These are phyloP conservation scores for Cariama cristata DNA, from an alignment of 2,113 vertebrate genomes.

Conservation along the genomic window DNA sequence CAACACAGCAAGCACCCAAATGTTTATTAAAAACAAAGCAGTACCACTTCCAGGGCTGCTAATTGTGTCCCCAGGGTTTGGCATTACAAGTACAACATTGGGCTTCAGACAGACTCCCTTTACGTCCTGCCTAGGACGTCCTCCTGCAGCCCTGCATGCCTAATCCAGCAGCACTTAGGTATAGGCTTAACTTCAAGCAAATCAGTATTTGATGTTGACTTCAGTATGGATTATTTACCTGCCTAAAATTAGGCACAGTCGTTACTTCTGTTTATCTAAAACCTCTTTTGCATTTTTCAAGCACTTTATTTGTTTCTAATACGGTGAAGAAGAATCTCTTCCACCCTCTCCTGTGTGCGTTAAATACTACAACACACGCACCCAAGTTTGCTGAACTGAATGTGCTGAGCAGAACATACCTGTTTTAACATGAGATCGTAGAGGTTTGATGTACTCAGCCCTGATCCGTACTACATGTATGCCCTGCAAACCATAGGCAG, in stretches of 20 bases:
- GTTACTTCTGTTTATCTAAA: background rate
- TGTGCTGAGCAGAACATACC: background rate
- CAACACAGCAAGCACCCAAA: background rate
- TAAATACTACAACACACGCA: background rate
- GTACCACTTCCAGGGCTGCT: background rate
- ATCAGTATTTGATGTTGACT: background rate
- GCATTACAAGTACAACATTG: background rate
- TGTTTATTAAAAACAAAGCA: background rate
- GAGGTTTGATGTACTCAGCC: background rate
- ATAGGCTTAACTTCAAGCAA: background rate
- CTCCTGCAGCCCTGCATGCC: background rate
- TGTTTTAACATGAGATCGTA: rapidly evolving
- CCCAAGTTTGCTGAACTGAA: background rate
- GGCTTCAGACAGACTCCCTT: background rate
- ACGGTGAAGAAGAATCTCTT: background rate
- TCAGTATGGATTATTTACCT: background rate
- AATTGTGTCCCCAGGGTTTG: background rate
- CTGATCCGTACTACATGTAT: background rate
- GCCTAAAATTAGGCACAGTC: background rate
- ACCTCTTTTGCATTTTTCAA: background rate
- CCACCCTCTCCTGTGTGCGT: background rate
- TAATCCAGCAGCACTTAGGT: background rate
- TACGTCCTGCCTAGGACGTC: background rate
- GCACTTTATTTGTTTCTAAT: conserved; percentile 50
- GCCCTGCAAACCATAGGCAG: background rate